phyloP scores from a whole-genome alignment of 2,888 invertebrate species.

The Nymphalis urticae region DNA sequence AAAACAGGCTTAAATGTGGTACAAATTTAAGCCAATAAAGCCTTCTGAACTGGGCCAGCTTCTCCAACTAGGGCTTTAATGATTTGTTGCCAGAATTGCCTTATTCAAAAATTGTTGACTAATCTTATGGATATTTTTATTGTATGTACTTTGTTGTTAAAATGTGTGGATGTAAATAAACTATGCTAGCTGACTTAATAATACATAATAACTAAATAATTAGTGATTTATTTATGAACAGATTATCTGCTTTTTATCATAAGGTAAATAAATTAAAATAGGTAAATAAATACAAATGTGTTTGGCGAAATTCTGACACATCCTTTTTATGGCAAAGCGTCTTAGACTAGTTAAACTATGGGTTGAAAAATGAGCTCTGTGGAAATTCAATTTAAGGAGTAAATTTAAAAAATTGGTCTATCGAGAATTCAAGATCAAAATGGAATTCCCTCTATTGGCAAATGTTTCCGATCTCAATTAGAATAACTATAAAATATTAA shows the following conservation, averaged over 20 bases:
- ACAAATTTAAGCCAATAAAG: slow-evolving; percentile 65
- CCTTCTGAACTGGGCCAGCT: slow-evolving; percentile 63
- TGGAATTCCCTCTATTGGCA: too few relatives aligned
- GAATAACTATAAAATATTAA: too few relatives aligned
- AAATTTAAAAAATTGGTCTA: too few relatives aligned
- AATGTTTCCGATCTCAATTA: too few relatives aligned
- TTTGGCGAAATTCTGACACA: too few relatives aligned
- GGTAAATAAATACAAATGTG: too few relatives aligned
- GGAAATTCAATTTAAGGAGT: too few relatives aligned
- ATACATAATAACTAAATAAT: not conserved
- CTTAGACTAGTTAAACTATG: too few relatives aligned
- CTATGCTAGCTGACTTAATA: slow-evolving; percentile 27
- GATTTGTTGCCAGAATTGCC: slow-evolving; percentile 47
- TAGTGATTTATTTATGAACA: not conserved
- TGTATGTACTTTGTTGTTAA: slow-evolving; percentile 21
- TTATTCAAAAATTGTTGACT: slow-evolving; percentile 27
- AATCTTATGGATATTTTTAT: slow-evolving; percentile 24
- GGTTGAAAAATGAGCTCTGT: too few relatives aligned
- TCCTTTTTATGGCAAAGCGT: too few relatives aligned
- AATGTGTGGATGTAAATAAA: slow-evolving; percentile 20
- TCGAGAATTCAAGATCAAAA: too few relatives aligned
- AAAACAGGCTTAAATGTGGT: slow-evolving; percentile 63
- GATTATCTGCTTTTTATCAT: not conserved
- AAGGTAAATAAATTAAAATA: not conserved
- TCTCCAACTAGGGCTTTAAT: slow-evolving; percentile 58